Percentiles rank a stretch among this genome's conserved stretches.
Conservation (phyloP, 1,140 invertebrate species). For the Caerostris extrusa region DNA sequence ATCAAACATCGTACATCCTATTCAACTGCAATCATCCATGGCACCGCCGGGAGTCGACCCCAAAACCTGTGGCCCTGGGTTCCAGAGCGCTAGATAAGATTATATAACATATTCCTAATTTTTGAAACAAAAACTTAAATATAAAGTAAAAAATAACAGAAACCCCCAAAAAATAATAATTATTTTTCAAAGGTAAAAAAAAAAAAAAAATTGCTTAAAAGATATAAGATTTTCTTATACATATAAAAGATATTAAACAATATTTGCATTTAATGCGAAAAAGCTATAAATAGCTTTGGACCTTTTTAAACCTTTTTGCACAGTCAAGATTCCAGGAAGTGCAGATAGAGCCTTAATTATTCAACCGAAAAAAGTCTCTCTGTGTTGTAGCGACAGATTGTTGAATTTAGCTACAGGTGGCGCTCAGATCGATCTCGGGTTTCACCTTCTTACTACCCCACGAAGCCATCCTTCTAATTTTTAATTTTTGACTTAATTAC, state of each 20-base stretch:
- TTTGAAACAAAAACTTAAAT: too few species aligned
- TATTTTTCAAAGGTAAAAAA: too few species aligned
- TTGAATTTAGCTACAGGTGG: neutral
- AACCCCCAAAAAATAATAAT: too few species aligned
- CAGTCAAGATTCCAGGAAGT: neutral
- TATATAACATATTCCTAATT: too few species aligned
- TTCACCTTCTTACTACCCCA: neutral
- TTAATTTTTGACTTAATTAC: slow-evolving; percentile 7
- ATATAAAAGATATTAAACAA: neutral
- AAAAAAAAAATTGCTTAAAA: too few species aligned
- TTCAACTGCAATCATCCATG: too few species aligned
- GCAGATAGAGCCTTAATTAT: neutral
- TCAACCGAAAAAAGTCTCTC: neutral
- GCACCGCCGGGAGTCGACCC: too few species aligned
- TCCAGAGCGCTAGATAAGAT: too few species aligned
- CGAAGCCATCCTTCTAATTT: neutral
- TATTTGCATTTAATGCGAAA: neutral
- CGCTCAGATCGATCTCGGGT: neutral
- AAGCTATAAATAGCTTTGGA: neutral
- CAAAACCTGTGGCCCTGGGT: too few species aligned
- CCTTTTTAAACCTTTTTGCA: neutral
- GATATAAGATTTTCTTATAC: neutral
- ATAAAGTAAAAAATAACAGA: too few species aligned
- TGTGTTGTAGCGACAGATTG: neutral
- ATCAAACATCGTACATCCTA: too few species aligned